Conservation (phyloP, 2,797 vertebrate species). For the Pipistrellus nathusii region DNA sequence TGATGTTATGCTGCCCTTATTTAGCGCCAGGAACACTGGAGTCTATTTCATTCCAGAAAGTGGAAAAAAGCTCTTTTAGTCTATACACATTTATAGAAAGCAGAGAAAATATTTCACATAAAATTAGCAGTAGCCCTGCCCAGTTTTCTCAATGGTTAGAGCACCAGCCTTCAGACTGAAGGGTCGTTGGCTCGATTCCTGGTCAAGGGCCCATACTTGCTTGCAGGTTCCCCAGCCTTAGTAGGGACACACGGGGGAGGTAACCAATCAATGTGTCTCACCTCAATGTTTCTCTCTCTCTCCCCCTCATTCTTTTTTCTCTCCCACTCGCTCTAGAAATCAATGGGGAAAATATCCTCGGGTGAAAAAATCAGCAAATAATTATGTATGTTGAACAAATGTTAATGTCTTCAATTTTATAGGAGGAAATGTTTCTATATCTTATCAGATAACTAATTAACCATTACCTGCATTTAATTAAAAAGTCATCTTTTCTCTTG, state of each 20-base stretch:
- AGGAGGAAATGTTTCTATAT: conserved; percentile 39
- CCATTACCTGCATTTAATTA: neutral
- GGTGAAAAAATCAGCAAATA: neutral
- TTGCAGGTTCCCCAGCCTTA: too few species aligned
- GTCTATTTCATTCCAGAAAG: neutral
- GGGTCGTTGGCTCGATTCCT: too few species aligned
- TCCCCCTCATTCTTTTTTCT: too few species aligned
- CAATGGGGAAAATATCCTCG: too few species aligned
- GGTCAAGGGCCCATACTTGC: too few species aligned
- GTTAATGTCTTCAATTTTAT: conserved; percentile 39
- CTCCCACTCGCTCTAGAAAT: too few species aligned
- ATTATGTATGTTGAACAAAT: neutral
- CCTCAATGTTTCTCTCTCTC: too few species aligned
- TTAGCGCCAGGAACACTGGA: neutral
- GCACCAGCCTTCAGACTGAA: too few species aligned
- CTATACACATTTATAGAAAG: neutral
- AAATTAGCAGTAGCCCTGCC: neutral
- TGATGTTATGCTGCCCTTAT: conserved; percentile 4
- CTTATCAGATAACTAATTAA: conserved; percentile 30
- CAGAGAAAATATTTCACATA: neutral
- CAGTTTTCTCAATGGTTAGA: too few species aligned
- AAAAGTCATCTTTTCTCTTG: conserved; percentile 36
- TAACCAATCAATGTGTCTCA: too few species aligned
- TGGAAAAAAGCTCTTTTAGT: neutral
- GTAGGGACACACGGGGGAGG: too few species aligned